phyloP scores from a whole-genome alignment of 2,888 invertebrate genomes.

The Trichogramma evanescens region DNA sequence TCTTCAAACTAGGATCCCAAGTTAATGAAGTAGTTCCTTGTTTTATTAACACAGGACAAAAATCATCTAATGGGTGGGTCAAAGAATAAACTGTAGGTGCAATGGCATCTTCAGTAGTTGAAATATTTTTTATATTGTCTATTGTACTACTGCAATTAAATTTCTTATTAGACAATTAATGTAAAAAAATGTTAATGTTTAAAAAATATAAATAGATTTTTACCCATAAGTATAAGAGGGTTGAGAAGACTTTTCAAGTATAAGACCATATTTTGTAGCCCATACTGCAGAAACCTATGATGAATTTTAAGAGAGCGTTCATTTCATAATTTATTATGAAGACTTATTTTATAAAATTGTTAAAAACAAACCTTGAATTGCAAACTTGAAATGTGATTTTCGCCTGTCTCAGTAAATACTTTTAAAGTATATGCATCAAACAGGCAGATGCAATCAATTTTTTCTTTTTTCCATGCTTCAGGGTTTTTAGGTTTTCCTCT shows the following conservation, averaged over 20 bases:
- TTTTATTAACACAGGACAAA: slow-evolving; percentile 73
- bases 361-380: slow-evolving; percentile 55
- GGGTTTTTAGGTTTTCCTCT: slow-evolving; percentile 51
- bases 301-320: background rate
- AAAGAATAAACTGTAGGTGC: slow-evolving; percentile 80
- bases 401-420: slow-evolving; percentile 72
- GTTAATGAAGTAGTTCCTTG: slow-evolving; percentile 50
- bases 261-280: slow-evolving; percentile 77
- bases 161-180: background rate
- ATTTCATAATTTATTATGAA: background rate
- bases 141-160: slow-evolving; percentile 29
- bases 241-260: slow-evolving; percentile 61
- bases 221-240: slow-evolving; percentile 2
- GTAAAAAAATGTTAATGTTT: too few species aligned
- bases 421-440: slow-evolving; percentile 70
- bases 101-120: slow-evolving; percentile 30
- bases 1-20: slow-evolving; percentile 53
- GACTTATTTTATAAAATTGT: background rate
- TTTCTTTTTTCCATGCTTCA: slow-evolving; percentile 49
- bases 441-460: slow-evolving; percentile 63
- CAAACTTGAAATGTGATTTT: slow-evolving; percentile 74
- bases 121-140: slow-evolving; percentile 29
- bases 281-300: slow-evolving; percentile 66
- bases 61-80: slow-evolving; percentile 84
- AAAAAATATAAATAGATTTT: too few species aligned